A percentile compares a stretch with the other conserved stretches of the same genome.
Evolutionary conservation across 2,888 invertebrate species (phyloP).

Genomic region (Lordiphosa andalusiaca): DNA sequence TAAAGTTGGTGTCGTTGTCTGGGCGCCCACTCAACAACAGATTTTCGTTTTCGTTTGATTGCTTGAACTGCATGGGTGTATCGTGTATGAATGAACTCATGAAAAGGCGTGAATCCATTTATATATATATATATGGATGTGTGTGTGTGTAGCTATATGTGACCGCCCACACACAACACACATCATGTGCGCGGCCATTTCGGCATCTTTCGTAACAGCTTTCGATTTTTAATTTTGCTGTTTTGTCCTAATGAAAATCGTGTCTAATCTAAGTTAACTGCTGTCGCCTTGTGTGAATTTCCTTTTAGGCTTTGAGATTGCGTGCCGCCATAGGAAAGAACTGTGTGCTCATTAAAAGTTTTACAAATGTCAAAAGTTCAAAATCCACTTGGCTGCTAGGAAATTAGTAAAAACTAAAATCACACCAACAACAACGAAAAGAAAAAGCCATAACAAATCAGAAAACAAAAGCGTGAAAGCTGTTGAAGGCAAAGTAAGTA

Average conservation of each 20-base stretch:
- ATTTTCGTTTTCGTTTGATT: constrained; percentile 54
- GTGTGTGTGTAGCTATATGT: constrained; percentile 1
- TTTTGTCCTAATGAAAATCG: constrained; percentile 43
- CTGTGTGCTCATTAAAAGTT: constrained; percentile 43
- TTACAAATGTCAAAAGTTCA: constrained; percentile 52
- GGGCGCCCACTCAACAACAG: constrained; percentile 53
- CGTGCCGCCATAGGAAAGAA: constrained; percentile 11
- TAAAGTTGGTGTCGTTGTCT: constrained; percentile 28
- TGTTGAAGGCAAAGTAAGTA: neutral
- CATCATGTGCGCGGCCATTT: constrained; percentile 10
- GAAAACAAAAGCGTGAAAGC: neutral
- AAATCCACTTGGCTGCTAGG: constrained; percentile 10
- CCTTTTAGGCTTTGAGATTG: constrained; percentile 13
- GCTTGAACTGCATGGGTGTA: constrained; percentile 52
- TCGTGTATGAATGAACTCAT: constrained; percentile 54
- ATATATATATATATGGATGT: constrained; percentile 1
- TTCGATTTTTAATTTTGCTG: constrained; percentile 27
- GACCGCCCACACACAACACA: constrained; percentile 38
- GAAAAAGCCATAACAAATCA: constrained; percentile 42
- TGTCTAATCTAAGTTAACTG: constrained; percentile 28
- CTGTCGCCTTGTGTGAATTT: constrained; percentile 20
- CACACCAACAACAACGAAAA: constrained; percentile 11
- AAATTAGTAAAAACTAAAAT: constrained; percentile 47
- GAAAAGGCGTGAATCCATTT: constrained; percentile 44
- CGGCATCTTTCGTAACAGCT: constrained; percentile 32